phyloP scores from a whole-genome alignment of 1,140 invertebrate genomes.

The Sminthurides bifidus region DNA sequence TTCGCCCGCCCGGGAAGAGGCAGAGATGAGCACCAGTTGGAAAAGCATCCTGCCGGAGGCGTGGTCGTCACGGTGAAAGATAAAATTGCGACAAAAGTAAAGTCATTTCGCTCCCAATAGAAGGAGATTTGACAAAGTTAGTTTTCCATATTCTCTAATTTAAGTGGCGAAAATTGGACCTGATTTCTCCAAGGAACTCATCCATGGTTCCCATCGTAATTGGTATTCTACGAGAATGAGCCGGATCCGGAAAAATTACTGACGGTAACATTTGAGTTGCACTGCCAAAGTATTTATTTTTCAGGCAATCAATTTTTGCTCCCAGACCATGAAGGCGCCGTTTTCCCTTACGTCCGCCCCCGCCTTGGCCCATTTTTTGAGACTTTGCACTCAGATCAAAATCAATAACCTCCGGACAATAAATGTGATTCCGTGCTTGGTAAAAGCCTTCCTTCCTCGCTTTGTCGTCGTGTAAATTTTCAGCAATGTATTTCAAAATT shows the following conservation, averaged over 20 bases:
- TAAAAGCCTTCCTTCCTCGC: conserved; percentile 25
- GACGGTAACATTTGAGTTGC: conserved; percentile 17
- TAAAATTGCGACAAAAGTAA: background rate
- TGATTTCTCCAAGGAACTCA: conserved; percentile 10
- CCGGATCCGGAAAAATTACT: conserved; percentile 17
- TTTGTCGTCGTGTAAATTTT: conserved; percentile 16
- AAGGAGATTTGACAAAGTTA: too few relatives aligned
- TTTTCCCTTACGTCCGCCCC: conserved; percentile 13
- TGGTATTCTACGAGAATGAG: conserved; percentile 9
- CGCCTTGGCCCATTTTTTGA: conserved; percentile 22
- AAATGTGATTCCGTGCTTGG: conserved; percentile 17
- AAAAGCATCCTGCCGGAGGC: background rate
- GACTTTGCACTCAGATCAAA: conserved; percentile 24
- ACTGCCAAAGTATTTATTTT: conserved; percentile 17
- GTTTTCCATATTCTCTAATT: too few relatives aligned
- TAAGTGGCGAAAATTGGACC: conserved; percentile 2
- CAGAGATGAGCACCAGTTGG: too few relatives aligned
- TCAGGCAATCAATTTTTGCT: conserved; percentile 22
- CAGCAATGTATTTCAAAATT: conserved; percentile 16
- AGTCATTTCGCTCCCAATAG: too few relatives aligned
- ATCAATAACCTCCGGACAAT: conserved; percentile 28
- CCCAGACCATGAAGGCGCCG: conserved; percentile 18
- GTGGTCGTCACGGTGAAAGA: background rate
- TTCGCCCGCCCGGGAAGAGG: too few relatives aligned
- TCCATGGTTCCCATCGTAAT: conserved; percentile 15